Percentiles rank a stretch among this genome's conserved stretches.
These are phyloP conservation scores for Arothron firmamentum DNA, from an alignment of 2,113 vertebrate species.

Conservation along the genomic window DNA sequence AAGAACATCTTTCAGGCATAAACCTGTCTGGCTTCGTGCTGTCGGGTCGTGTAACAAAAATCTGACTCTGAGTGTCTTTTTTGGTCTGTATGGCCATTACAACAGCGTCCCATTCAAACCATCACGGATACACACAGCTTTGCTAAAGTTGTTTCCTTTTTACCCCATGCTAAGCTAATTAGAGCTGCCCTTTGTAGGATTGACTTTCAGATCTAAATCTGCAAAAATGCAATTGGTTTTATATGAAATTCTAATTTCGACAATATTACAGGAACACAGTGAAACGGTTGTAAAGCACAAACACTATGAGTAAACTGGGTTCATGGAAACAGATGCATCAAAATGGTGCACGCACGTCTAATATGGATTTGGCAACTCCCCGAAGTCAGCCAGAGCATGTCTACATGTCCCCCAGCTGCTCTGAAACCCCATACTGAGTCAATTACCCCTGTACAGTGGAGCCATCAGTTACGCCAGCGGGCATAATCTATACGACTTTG, in stretches of 20 bases:
- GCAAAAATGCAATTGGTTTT: background rate
- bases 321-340: background rate
- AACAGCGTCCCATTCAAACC: no score
- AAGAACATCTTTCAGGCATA: conserved; percentile 34
- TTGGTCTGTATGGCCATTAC: background rate
- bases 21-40: conserved; percentile 20
- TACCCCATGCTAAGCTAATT: no score
- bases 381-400: conserved; percentile 17
- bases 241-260: background rate
- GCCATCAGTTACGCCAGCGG: conserved; percentile 53
- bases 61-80: background rate
- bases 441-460: conserved; percentile 51
- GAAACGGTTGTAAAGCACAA: no score
- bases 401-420: conserved; percentile 28
- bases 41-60: conserved; percentile 3
- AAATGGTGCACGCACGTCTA: background rate
- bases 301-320: no score
- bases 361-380: conserved; percentile 4
- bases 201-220: background rate
- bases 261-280: no score
- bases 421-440: conserved; percentile 45
- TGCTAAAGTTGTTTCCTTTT: no score
- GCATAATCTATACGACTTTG: conserved; percentile 56
- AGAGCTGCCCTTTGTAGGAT: no score
- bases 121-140: no score